phyloP scores from a whole-genome alignment of 1,140 invertebrate species.

The Panonychus citri region DNA sequence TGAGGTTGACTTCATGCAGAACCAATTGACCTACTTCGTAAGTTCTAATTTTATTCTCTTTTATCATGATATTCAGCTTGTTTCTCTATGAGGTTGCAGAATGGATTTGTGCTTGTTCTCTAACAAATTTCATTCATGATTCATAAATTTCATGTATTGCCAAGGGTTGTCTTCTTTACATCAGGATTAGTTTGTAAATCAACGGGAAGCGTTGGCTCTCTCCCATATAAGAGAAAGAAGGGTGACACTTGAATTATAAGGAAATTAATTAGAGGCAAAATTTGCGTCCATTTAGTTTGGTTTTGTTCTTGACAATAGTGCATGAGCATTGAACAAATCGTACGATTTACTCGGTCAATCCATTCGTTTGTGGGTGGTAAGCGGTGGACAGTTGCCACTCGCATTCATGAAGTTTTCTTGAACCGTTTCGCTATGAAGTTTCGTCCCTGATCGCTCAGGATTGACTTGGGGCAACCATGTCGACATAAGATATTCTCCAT shows the following conservation, averaged over 20 bases:
- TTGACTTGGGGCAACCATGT: background rate
- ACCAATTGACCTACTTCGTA: too few relatives aligned
- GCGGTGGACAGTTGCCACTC: background rate
- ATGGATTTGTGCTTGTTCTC: too few relatives aligned
- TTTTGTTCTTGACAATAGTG: background rate
- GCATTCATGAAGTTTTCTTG: background rate
- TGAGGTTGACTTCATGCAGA: too few relatives aligned
- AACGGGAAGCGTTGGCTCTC: background rate
- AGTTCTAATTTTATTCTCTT: too few relatives aligned
- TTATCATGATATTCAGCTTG: too few relatives aligned
- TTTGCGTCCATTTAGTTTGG: background rate
- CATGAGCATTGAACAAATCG: background rate
- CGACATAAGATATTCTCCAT: background rate
- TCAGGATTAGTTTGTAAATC: background rate
- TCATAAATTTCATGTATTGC: too few relatives aligned
- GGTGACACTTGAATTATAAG: background rate
- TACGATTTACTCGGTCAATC: background rate
- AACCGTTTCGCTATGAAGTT: background rate
- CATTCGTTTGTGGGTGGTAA: background rate
- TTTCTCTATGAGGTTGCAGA: too few relatives aligned
- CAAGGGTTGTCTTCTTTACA: too few relatives aligned
- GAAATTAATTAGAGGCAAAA: background rate
- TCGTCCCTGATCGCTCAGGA: background rate
- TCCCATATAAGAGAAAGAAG: background rate
- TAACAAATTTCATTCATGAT: too few relatives aligned